Evolutionary conservation across 2,888 invertebrate species (phyloP), one percentile per base, ranked within the genome.

Genomic region (Drosophila infuscata): DNA sequence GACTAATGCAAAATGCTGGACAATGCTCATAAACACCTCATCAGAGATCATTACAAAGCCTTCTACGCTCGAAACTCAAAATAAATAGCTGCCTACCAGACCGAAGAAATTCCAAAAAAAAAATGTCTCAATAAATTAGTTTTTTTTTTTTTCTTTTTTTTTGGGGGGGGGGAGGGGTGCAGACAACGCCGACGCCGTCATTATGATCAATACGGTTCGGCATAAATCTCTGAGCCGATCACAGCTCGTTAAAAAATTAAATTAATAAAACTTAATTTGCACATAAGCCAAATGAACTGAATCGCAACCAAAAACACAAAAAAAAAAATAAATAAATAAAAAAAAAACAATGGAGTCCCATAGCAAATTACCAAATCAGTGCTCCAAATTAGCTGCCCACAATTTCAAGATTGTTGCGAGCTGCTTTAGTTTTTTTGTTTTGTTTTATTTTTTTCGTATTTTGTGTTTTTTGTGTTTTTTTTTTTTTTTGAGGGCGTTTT

Each of bases 261-360:
- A 85, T 88, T 88, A 88, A 85, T 85, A 88, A 85, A 83, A 85
- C 87, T 83, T 84, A 88, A 84, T 84, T 84, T 81, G 88, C 83
- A 74, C 76, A 83, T 65, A 75, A 69, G 61, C 56, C 70, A 76
- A 76, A 70, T 56, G 69, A 71, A 67, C 53, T 61, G 70, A 63
- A 38, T 63, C 36, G 48, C 51, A 38, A 36, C 67, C 62, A 29
- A 63, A 73, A 57, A 66, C 17, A 36, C 36, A 20, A 57, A 63
- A 53, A 49, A 15, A 46, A 38, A 36, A 25, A 43, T 30, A 46
- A 15, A 29, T 36, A 54, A 17, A 35, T 17, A 17, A 49, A 38
- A 57, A 46, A 30, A 63, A 80, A 64, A 81, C 84, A 79, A 87
- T 83, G 70, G 62, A 70, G 41, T 38, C 64, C 61, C 68, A 60